Evolutionary conservation across 2,888 invertebrate species (phyloP), one percentile per base, ranked within the genome.

Genomic region (Synergus umbraculus): DNA sequence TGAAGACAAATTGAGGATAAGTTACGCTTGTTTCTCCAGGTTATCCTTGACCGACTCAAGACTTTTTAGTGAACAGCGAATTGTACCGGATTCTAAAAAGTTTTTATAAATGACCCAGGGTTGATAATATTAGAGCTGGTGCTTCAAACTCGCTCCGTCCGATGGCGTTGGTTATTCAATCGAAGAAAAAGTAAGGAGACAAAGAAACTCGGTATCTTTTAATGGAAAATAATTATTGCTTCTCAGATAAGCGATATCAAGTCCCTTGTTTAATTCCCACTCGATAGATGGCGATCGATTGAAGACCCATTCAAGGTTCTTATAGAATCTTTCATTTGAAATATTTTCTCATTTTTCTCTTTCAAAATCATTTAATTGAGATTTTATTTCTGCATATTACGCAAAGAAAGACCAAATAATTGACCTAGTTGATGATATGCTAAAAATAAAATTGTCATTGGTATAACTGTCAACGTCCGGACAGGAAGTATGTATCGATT

Each of bases 111-210:
- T 73, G 54, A 73, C 37, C 73, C 37, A 15, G 15, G 2, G 49
- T 46, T 73, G 54, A 73, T 73, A 73, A 73, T 73, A 54, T 54
- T n/a, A 73, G 37, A 54, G 49, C 8, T 54, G 37, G 10, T 37
- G 49, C n/a, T 73, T 73, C 15, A 73, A 13, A 54, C 15, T 37
- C 37, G 8, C 37, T n/a, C 73, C 73, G 73, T 37, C 46, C 73
- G 73, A 73, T 73, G 73, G 73, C 73, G 73, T 73, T 73, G 54
- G 49, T 49, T 69, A 69, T 46, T 49, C 49, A 49, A 37, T 73
- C 37, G 37, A 54, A 73, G 49, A 49, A 73, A 73, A 73, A 73
- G 22, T 67, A 13, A 44, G 7, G 43, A 46, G 73, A 49, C 29
- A 73, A 73, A 73, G 69, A 73, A 54, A 73, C 54, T 73, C 37